phyloP scores from a whole-genome alignment of 2,113 vertebrate genomes.

The zebrafish (Danio rerio) region GRCz12tu NC_133190.1:9883001-9883500 shows the following conservation, averaged over 20 bases:
- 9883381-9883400: background rate
- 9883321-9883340: conserved; percentile 2
- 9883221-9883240: conserved; percentile 27
- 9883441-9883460: no score
- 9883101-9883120: conserved; percentile 37
- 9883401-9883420: background rate
- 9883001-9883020: conserved; percentile 32
- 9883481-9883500: no score
- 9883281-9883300: background rate
- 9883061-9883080: conserved; percentile 42
- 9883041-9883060: conserved; percentile 34
- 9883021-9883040: conserved; percentile 26
- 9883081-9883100: conserved; percentile 32
- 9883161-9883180: conserved; percentile 8
- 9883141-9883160: conserved; percentile 14
- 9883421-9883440: no score
- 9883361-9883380: background rate
- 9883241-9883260: background rate
- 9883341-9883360: background rate
- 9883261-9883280: conserved; percentile 1
- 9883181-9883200: background rate
- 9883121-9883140: conserved; percentile 19
- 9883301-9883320: background rate
- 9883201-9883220: background rate
- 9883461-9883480: no score